Percentiles rank a stretch among this genome's conserved stretches.
Evolutionary conservation across 2,888 invertebrate species (phyloP).

Genomic region (Aspidiotus rigidus): DNA sequence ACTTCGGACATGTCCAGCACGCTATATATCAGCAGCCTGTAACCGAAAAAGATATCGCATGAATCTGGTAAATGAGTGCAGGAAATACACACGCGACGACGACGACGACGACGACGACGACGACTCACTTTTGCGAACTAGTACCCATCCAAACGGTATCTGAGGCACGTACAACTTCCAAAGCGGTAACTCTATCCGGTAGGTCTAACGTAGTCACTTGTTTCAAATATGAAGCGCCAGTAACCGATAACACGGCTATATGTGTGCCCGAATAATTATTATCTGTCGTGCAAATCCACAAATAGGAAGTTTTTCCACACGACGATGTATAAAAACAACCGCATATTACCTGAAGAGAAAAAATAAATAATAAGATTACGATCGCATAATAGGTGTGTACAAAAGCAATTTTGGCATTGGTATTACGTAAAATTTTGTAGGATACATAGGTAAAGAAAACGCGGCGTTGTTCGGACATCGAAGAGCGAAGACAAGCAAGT

Average conservation of each 20-base stretch:
- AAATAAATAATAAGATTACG: background rate
- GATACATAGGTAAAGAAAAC: too few species aligned
- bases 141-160: slow-evolving; percentile 93
- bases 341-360: slow-evolving; percentile 70
- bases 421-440: too few species aligned
- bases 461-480: too few species aligned
- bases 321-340: slow-evolving; percentile 71
- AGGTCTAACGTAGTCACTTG: slow-evolving; percentile 51
- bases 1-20: slow-evolving; percentile 68
- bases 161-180: slow-evolving; percentile 71
- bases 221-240: slow-evolving; percentile 38
- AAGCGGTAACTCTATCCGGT: slow-evolving; percentile 68
- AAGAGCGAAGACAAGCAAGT: too few species aligned
- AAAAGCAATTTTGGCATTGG: too few species aligned
- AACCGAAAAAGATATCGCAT: too few species aligned
- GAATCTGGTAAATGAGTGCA: too few species aligned
- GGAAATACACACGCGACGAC: too few species aligned
- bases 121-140: slow-evolving; percentile 56
- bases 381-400: too few species aligned
- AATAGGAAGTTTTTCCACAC: slow-evolving; percentile 53
- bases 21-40: slow-evolving; percentile 64
- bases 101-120: too few species aligned
- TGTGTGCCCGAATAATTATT: slow-evolving; percentile 56
- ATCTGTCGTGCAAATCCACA: slow-evolving; percentile 84
- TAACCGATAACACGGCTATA: slow-evolving; percentile 48